These are phyloP conservation scores for Orgyia antiqua DNA, from an alignment of 2,888 invertebrate species.

Conservation along the genomic window DNA sequence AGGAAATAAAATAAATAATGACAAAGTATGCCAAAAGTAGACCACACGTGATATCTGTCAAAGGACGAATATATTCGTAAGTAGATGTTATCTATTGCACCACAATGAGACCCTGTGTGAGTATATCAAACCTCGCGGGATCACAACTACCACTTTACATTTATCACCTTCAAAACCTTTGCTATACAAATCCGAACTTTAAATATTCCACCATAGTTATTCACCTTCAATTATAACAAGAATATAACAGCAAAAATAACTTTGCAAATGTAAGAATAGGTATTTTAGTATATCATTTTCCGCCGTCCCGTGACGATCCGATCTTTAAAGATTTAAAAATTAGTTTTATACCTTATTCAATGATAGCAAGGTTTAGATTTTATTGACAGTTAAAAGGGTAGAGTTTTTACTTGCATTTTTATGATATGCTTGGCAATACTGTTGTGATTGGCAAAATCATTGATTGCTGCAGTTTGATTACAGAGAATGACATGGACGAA, in stretches of 20 bases:
- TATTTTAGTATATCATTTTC: conserved; percentile 50
- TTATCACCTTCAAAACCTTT: conserved; percentile 8
- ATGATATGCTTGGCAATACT: conserved; percentile 18
- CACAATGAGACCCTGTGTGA: conserved; percentile 42
- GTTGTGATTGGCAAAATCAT: conserved; percentile 36
- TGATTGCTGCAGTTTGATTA: conserved; percentile 15
- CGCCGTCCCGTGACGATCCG: conserved; percentile 30
- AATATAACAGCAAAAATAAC: conserved; percentile 15
- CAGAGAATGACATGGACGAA: conserved; percentile 23
- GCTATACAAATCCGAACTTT: conserved; percentile 23
- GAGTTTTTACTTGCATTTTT: conserved; percentile 26
- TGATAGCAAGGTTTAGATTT: too few species aligned
- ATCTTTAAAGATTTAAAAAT: conserved; percentile 17
- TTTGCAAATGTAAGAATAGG: conserved; percentile 29
- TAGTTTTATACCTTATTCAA: too few species aligned
- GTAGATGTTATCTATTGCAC: conserved; percentile 52
- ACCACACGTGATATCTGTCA: conserved; percentile 57
- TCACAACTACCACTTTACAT: conserved; percentile 17
- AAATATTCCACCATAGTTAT: conserved; percentile 1
- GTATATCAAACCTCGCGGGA: conserved; percentile 41
- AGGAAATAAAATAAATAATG: too few species aligned
- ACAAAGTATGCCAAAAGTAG: conserved; percentile 41
- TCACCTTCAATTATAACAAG: too few species aligned
- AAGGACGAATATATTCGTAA: conserved; percentile 29
- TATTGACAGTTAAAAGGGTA: too few species aligned